Conservation (phyloP, 2,113 vertebrate species). For the Melospiza melodia region DNA sequence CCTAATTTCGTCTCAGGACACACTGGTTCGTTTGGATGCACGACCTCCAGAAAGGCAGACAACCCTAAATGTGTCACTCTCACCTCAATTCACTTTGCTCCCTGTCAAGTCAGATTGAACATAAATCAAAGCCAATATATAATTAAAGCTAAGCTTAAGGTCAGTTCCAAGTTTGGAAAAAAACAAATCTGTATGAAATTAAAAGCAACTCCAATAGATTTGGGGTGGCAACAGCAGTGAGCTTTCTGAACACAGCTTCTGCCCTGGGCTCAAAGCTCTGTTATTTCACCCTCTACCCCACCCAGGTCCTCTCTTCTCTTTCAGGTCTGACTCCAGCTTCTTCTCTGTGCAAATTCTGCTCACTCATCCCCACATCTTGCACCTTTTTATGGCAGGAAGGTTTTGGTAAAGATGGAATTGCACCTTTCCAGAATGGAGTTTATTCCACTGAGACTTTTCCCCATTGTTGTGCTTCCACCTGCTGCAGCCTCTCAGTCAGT, state of each 20-base stretch:
- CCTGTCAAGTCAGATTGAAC: not conserved
- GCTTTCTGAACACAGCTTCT: not conserved
- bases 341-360: not conserved
- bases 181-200: not conserved
- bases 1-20: slow-evolving; percentile 43
- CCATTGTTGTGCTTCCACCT: accelerated
- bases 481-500: not conserved
- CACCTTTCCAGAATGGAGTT: not conserved
- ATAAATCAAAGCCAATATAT: not conserved
- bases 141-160: slow-evolving; percentile 18
- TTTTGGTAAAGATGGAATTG: not conserved
- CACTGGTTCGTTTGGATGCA: slow-evolving; percentile 17
- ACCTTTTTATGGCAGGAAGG: not conserved
- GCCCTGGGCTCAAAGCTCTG: not conserved
- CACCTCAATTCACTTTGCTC: slow-evolving; percentile 43
- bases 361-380: not conserved
- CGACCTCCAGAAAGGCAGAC: slow-evolving; percentile 2
- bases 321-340: not conserved
- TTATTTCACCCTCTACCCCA: not conserved
- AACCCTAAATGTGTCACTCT: not conserved
- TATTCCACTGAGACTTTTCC: not conserved
- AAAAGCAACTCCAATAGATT: not conserved
- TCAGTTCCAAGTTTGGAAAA: not conserved
- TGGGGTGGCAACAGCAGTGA: not conserved
- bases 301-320: not conserved